A percentile compares a stretch with the other conserved stretches of the same genome.
phyloP scores from a whole-genome alignment of 2,888 invertebrate species.

The Mactromeris polynyma region DNA sequence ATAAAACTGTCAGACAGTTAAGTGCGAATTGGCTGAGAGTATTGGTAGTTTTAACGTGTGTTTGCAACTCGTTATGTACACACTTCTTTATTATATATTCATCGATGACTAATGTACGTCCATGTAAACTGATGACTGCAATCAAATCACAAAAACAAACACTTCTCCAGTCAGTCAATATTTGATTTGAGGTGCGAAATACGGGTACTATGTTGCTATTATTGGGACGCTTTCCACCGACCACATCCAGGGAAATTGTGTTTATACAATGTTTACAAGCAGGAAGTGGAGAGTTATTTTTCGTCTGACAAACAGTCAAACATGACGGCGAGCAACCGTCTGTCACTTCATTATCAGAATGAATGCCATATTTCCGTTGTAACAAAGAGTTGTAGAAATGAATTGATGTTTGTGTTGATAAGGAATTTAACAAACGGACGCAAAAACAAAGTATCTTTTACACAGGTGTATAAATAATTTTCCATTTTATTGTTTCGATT shows the following conservation, averaged over 20 bases:
- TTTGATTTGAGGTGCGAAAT: background rate
- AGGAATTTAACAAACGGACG: background rate
- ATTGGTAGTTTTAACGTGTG: conserved; percentile 9
- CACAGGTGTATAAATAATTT: background rate
- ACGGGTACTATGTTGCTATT: background rate
- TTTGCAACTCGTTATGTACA: background rate
- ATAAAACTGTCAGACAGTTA: conserved; percentile 13
- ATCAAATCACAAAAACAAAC: background rate
- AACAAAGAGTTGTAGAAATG: background rate
- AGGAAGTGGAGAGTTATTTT: background rate
- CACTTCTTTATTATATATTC: background rate
- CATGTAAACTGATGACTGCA: background rate
- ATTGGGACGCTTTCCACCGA: background rate
- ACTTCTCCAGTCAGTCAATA: conserved; percentile 1
- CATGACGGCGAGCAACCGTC: background rate
- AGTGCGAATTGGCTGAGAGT: background rate
- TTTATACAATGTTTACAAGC: conserved; percentile 1
- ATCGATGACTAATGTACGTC: background rate
- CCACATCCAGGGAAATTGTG: background rate
- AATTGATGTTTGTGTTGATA: background rate
- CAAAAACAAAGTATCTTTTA: background rate
- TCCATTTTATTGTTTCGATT: background rate
- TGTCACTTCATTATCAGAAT: background rate
- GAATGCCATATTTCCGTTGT: background rate
- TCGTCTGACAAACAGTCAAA: background rate